Evolutionary conservation across 2,113 vertebrate genomes (phyloP), one percentile per base, ranked within the genome.

Genomic region (Rhinoderma darwinii): DNA sequence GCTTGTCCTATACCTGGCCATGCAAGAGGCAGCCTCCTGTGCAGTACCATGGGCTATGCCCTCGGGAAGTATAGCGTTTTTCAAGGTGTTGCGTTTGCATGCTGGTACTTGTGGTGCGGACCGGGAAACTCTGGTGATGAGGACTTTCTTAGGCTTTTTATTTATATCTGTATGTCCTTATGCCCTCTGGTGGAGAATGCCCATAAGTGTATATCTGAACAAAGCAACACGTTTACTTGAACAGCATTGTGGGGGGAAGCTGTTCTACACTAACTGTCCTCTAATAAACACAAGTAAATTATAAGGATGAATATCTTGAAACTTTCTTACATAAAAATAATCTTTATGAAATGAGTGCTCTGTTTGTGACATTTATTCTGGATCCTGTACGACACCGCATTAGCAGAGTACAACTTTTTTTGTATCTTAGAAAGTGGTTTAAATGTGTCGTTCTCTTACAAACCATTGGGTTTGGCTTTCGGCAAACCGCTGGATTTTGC

Each of bases 111-210:
- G 51, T 20, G 12, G 12, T 82, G 51, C 15, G 35, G 73, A 47
- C 35, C 44, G 66, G 39, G 63, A 87, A 27, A n/a, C n/a, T 70
- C 20, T 79, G 44, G 47, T 75, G 59, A 86, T 59, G n/a, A 41
- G 30, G 37, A 47, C 54, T 73, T 82, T 80, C 47, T 32, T 61
- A 73, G 77, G 56, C 63, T 54, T 82, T 87, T 87, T 87, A 87
- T 87, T 87, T 87, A 82, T 87, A 82, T 82, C 61, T 82, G 43
- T 78, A 78, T 80, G 76, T 86, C 43, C n/a, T 81, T 32, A 20
- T 73, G n/a, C 70, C 32, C 25, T 70, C 44, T 63, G 39, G 86
- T 87, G 47, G 51, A 56, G 61, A 87, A 50, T 44, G 50, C 20
- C 78, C 66, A 66, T 61, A 30, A 50, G 50, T 81, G 79, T 73